Base-by-base conservation (phyloP, 2,113 vertebrate species). In the Mesocricetus auratus region DNA sequence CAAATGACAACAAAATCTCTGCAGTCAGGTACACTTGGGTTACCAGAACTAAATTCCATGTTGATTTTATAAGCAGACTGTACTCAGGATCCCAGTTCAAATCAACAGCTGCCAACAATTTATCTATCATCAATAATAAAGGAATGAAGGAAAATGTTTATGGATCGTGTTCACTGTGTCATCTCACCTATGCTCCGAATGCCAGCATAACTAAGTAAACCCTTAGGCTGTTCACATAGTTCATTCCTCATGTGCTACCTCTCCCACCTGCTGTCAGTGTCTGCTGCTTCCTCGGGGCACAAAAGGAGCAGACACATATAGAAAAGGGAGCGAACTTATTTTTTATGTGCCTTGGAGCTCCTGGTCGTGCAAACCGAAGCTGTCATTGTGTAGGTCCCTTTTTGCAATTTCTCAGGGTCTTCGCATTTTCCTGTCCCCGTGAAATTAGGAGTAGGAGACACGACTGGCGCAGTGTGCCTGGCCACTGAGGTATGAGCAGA, bases 261-360 rank as follows among this genome's bases (percentile, higher is more conserved):
- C 82, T 77, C 60, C 89, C n/a, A 78, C 73, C 93, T 94, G 81
- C 93, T 96, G 86, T 91, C 94, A 86, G 50, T 3, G 36, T 42
- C 94, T 94, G 69, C 42, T 60, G 8, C 31, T 96, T 69, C 83
- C 92, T 85, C 71, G 79, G 78, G 94, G 50, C 33, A 93, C 71
- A 83, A 53, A 92, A 89, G 82, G 58, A 73, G 58, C 62, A 50
- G 86, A 74, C 42, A 45, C 45, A 71, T 71, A 53, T 4, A 19
- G 79, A 39, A 93, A 78, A 96, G 33, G 42, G 42, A 86, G 7
- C 1, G 3, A 73, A 66, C 12, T 17, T 60, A 36, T 26, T 82
- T 56, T 90, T 90, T 31, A 47, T 89, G 68, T 39, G 90, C 33
- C 47, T 91, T 33, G 0, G 45, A 69, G 22, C 50, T 75, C 39